Evolutionary conservation across 30 jellyfish, hydroid and myxozoan species (phyloP), one percentile per base, ranked within the genome.

Genomic region (Cassiopea andromeda): DNA sequence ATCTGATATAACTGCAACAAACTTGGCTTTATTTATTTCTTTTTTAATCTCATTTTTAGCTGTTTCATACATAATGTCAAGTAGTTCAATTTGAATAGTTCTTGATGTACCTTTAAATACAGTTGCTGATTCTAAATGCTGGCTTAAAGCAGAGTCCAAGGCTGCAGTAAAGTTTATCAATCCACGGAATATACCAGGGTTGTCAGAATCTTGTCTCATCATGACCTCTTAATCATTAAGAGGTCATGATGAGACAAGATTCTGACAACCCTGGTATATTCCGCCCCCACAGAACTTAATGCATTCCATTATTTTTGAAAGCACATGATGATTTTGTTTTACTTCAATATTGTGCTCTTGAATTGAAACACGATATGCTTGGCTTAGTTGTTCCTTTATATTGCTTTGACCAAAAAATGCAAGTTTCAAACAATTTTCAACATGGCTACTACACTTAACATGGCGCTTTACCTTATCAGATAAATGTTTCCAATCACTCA

Each of bases 171-270:
- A 67, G 46, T 27, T 64, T 10, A 88, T 81, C 57, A 89, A 60
- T 46, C 96, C 92, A 1, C 69, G 82, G 69, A 89, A 80, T 58
- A 88, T 89, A 44, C 97, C 97, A 43, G 97, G 92, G 49, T 27
- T 89, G 47, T 80, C 87, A 15, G 89, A 89, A 43, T 77, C 86
- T 43, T 72, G 80, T 16, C 58, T 81, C 92, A 60, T 89, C 92
- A 66, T 81, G 96, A n/a, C 96, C 96, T 71, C 96, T 69, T 66
- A 89, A 58, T 54, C 92, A 75, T 89, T 83, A 81, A 79, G 72
- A 12, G 89, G 38, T 27, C 38, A 27, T 27, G 38, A 27, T 27
- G 38, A 27, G 38, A 27, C 38, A 27, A 27, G 38, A 27, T 27
- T 27, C 38, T 27, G 38, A 27, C 38, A 27, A 27, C 38, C 38